phyloP scores from a whole-genome alignment of 2,888 invertebrate species.

The Psylliodes chrysocephalus region DNA sequence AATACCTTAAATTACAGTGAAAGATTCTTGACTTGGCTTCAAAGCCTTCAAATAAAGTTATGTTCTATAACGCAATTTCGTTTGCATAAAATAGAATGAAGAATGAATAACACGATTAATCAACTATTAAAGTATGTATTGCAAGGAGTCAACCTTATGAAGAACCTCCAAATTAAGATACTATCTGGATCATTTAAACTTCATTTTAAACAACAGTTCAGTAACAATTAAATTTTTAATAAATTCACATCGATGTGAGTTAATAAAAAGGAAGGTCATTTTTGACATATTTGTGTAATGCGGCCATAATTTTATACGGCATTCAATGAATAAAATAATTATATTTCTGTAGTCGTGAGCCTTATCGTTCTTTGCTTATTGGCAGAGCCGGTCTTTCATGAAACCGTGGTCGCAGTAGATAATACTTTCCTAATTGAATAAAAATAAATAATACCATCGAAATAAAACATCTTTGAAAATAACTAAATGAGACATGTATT shows the following conservation, averaged over 20 bases:
- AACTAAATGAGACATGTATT: no score
- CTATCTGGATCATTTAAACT: background rate
- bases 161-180: background rate
- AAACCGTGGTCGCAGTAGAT: no score
- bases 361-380: background rate
- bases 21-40: background rate
- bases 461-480: no score
- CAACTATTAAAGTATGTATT: background rate
- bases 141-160: background rate
- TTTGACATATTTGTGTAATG: background rate
- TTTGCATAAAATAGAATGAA: no score
- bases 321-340: background rate
- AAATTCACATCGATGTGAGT: background rate
- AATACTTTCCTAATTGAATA: no score
- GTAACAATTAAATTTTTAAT: background rate
- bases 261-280: constrained; percentile 9
- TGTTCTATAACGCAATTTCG: background rate
- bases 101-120: background rate
- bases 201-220: background rate
- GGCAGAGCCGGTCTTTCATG: no score
- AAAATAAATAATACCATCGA: no score
- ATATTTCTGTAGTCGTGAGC: background rate
- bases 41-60: background rate
- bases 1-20: background rate
- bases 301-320: background rate